Evolutionary conservation across 2,888 invertebrate species (phyloP), one percentile per base, ranked within the genome.

Genomic region (Hyposoter didymator): DNA sequence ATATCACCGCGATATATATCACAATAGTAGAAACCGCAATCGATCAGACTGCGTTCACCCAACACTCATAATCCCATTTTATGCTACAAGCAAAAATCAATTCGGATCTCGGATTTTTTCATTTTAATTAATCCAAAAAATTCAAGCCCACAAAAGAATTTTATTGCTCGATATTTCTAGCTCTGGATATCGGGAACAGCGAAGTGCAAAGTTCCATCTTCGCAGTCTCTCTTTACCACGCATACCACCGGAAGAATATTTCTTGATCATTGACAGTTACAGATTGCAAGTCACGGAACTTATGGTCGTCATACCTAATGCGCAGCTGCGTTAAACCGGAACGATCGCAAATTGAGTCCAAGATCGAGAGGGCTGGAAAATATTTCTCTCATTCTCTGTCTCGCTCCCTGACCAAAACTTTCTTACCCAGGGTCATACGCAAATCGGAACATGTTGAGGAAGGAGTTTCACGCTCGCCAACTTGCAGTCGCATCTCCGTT

Each of bases 341-440:
- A 74, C 74, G 70, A 76, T 85, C 70, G 75, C 82, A 74, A 80
- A 78, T 64, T 70, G 47, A 79, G 72, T 78, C 49, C 49, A 39
- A 73, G 84, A 82, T 85, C 70, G 78, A 45, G 47, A 45, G 47
- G 28, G 55, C 70, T 47, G 70, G 62, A 83, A 85, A 85, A 80
- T 79, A 47, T 79, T 72, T 55, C 72, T 22, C 22, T 64, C 52
- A 2, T 28, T 28, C 55, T 59, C 55, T 28, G 12, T 28, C 55
- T 59, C 55, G n/a, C n/a, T 66, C 67, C 32, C 59, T 32, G 45
- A 47, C 32, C 22, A 7, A 80, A 83, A 85, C 67, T 83, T 85
- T 69, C 79, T 76, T 52, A 62, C 47, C 49, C 59, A 22, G 52
- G 66, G 43, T 74, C 66, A 70, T 76, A 67, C 70, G 45, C 70